Evolutionary conservation across 2,888 invertebrate species (phyloP).

Genomic region (Troides aeacus): DNA sequence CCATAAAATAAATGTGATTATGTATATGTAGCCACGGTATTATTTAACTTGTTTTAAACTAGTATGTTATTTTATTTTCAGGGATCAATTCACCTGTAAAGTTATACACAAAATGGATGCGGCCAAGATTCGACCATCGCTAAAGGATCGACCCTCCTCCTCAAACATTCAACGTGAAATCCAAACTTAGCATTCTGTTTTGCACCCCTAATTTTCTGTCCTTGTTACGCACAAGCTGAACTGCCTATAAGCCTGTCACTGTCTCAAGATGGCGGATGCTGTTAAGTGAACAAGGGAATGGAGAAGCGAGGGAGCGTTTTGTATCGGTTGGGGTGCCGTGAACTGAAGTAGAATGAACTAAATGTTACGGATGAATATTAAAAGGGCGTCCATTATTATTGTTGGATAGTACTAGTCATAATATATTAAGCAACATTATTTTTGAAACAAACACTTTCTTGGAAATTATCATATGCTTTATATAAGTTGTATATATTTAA

Average conservation of each 20-base stretch:
- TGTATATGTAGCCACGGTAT: no score
- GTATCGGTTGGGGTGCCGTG: slow-evolving; percentile 56
- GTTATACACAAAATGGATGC: slow-evolving; percentile 28
- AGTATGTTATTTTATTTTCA: slow-evolving; percentile 13
- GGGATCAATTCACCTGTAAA: slow-evolving; percentile 27
- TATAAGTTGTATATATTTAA: neutral
- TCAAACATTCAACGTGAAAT: slow-evolving; percentile 40
- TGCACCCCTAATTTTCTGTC: slow-evolving; percentile 48
- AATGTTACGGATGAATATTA: slow-evolving; percentile 52
- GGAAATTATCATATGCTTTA: neutral
- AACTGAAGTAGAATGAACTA: slow-evolving; percentile 60
- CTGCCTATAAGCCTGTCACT: slow-evolving; percentile 39
- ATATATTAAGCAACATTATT: slow-evolving; percentile 3
- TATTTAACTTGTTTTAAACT: neutral
- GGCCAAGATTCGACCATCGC: slow-evolving; percentile 36
- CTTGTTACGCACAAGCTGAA: slow-evolving; percentile 36
- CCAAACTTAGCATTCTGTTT: slow-evolving; percentile 54
- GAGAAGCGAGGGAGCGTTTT: slow-evolving; percentile 50
- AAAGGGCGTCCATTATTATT: slow-evolving; percentile 51
- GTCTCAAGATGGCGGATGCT: slow-evolving; percentile 72
- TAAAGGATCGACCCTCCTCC: slow-evolving; percentile 46
- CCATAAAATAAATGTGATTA: no score
- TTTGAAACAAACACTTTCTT: no score
- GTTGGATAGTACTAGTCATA: slow-evolving; percentile 11
- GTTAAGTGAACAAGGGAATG: slow-evolving; percentile 47